These are phyloP conservation scores for Steatocranus sp. DNA, from an alignment of 2,797 vertebrate species.

Conservation along the genomic window DNA sequence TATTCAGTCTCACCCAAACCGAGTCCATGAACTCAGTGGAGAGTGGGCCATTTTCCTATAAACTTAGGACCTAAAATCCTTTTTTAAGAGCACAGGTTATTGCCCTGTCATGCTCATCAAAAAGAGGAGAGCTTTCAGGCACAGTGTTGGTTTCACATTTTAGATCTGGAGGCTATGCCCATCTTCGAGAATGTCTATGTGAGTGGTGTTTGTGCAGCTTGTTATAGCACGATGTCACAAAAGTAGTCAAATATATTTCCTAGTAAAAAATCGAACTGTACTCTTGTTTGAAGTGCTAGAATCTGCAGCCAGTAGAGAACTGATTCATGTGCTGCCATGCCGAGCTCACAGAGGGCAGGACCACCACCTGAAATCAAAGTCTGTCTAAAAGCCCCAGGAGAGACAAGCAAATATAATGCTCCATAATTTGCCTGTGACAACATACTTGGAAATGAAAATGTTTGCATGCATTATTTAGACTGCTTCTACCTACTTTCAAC, in stretches of 20 bases:
- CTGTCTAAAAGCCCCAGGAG: background rate
- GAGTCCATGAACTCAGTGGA: background rate
- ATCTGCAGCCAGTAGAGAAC: background rate
- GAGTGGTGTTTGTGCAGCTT: background rate
- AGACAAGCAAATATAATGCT: background rate
- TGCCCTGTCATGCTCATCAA: background rate
- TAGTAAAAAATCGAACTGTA: background rate
- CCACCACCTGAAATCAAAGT: background rate
- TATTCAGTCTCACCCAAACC: background rate
- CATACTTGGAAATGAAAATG: background rate
- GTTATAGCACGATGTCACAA: background rate
- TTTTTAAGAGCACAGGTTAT: background rate
- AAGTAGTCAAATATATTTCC: background rate
- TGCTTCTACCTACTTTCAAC: background rate
- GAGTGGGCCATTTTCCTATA: background rate
- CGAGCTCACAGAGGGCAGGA: background rate
- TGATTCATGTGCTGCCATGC: background rate
- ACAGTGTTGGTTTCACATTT: background rate
- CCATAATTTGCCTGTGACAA: background rate
- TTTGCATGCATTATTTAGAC: background rate
- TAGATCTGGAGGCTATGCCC: background rate
- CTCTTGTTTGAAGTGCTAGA: background rate
- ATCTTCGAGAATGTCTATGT: background rate
- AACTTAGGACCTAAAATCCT: background rate
- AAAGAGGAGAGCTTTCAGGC: background rate